These are phyloP conservation scores for Pogoniulus pusillus DNA, from an alignment of 2,797 vertebrate species.

Conservation along the genomic window DNA sequence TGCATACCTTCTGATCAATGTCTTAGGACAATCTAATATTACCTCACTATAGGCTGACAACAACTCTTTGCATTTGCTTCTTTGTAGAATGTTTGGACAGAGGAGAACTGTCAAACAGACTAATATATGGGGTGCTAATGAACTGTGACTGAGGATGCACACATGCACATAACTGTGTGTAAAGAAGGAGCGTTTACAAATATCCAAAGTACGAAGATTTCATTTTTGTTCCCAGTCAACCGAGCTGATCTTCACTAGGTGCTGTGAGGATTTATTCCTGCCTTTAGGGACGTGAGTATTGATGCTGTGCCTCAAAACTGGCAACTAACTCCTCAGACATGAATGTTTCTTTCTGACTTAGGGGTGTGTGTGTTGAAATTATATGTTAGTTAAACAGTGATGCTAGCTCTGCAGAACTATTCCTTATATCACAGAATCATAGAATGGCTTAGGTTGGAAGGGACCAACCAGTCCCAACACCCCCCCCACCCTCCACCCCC, in stretches of 20 bases:
- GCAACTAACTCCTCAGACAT: neutral
- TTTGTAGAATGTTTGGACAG: neutral
- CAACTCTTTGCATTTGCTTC: neutral
- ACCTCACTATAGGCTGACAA: slow-evolving; percentile 54
- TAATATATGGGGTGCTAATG: slow-evolving; percentile 16
- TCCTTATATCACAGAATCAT: neutral
- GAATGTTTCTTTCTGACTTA: neutral
- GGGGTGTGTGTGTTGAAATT: neutral
- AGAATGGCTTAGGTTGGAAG: too few relatives aligned
- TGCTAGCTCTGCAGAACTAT: neutral
- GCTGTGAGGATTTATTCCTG: neutral
- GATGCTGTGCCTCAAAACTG: slow-evolving; percentile 36
- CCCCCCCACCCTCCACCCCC: too few relatives aligned
- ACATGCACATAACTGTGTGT: neutral
- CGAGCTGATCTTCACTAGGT: neutral
- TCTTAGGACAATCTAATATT: slow-evolving; percentile 69
- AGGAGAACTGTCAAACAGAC: neutral
- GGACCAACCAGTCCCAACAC: too few relatives aligned
- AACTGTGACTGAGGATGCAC: neutral
- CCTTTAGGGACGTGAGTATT: slow-evolving; percentile 25
- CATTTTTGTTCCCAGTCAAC: neutral
- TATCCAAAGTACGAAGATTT: neutral
- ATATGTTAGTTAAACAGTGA: neutral
- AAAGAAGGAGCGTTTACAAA: neutral
- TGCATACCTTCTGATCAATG: slow-evolving; percentile 79